phyloP scores from a whole-genome alignment of 2,888 invertebrate genomes.

The Agrochola litura region DNA sequence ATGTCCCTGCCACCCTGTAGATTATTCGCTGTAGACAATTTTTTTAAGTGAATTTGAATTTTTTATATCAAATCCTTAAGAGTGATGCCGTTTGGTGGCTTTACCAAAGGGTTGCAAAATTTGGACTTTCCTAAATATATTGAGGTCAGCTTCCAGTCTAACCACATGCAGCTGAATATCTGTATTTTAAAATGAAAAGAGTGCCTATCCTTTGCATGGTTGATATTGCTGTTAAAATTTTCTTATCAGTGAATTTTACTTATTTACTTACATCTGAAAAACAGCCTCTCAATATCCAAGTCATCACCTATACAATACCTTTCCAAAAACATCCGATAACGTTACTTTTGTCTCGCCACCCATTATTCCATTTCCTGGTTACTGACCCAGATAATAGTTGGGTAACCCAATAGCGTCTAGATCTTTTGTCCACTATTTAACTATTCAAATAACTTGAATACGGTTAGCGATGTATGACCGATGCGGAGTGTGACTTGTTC shows the following conservation, averaged over 20 bases:
- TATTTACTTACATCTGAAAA: not conserved
- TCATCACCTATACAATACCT: not conserved
- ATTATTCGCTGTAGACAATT: too few relatives aligned
- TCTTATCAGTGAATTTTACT: not conserved
- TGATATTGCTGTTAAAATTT: accelerated
- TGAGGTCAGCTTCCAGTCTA: not conserved
- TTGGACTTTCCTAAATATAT: not conserved
- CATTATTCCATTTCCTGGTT: slow-evolving; percentile 58
- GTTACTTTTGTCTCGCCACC: slow-evolving; percentile 50
- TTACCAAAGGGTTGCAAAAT: too few relatives aligned
- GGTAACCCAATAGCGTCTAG: slow-evolving; percentile 61
- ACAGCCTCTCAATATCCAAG: slow-evolving; percentile 2
- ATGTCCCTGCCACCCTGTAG: too few relatives aligned
- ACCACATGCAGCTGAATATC: not conserved
- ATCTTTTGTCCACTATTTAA: slow-evolving; percentile 53
- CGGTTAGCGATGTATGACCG: slow-evolving; percentile 81
- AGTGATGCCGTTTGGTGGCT: not conserved
- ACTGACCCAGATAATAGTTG: slow-evolving; percentile 67
- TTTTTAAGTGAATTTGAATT: not conserved
- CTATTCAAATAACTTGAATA: slow-evolving; percentile 70
- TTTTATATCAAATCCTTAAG: not conserved
- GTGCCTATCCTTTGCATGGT: not conserved
- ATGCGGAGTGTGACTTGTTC: slow-evolving; percentile 78
- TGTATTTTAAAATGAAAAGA: not conserved
- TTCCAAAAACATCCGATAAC: slow-evolving; percentile 50